phyloP scores from a whole-genome alignment of 2,113 vertebrate genomes.

The Corythoichthys intestinalis region DNA sequence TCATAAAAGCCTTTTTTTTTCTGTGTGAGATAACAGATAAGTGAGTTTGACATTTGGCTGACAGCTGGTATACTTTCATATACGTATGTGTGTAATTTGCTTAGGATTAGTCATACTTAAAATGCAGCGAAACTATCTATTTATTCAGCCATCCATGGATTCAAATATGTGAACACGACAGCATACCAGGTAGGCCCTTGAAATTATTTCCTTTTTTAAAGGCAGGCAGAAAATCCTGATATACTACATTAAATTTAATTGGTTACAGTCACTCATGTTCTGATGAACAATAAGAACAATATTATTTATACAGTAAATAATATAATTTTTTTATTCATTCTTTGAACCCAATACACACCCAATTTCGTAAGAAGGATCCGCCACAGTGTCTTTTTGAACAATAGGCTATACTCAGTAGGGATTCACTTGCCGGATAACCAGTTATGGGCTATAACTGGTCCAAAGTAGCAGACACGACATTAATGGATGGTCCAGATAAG shows the following conservation, averaged over 20 bases:
- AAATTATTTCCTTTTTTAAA: conserved; percentile 16
- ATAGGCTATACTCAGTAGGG: too few species aligned
- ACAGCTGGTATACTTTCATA: conserved; percentile 59
- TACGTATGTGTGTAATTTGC: conserved; percentile 53
- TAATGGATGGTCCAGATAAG: too few species aligned
- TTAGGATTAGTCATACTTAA: conserved; percentile 51
- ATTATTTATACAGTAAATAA: background rate
- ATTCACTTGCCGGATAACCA: too few species aligned
- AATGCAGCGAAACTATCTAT: conserved; percentile 43
- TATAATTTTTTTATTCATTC: background rate
- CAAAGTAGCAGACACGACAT: too few species aligned
- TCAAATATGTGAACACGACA: conserved; percentile 48
- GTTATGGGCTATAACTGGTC: too few species aligned
- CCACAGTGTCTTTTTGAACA: too few species aligned
- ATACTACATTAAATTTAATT: conserved; percentile 35
- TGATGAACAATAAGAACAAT: conserved; percentile 15
- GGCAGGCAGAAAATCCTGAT: conserved; percentile 26
- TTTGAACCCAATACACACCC: background rate
- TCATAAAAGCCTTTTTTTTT: too few species aligned
- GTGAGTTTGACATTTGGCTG: conserved; percentile 38
- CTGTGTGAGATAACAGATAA: too few species aligned
- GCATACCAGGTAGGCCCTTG: conserved; percentile 49
- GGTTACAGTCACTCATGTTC: conserved; percentile 19
- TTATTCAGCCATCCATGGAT: conserved; percentile 56
- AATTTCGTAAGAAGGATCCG: too few species aligned